These are phyloP conservation scores for Andrena praecox DNA, from an alignment of 2,888 invertebrate species.

Conservation along the genomic window DNA sequence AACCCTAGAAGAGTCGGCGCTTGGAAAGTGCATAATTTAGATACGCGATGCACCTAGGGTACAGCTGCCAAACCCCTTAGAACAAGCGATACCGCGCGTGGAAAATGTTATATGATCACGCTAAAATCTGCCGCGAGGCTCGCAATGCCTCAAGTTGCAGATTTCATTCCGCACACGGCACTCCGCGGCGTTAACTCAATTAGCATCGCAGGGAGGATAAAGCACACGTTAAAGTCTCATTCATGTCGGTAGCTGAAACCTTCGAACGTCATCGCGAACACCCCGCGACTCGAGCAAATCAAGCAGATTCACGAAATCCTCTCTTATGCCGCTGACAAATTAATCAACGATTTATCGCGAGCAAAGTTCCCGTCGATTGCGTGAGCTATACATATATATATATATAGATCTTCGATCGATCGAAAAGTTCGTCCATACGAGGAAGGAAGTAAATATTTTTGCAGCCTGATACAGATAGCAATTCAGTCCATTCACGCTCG, in stretches of 20 bases:
- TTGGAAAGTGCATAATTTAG: not conserved
- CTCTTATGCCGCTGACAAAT: not conserved
- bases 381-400: not conserved
- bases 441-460: too few species aligned
- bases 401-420: not conserved
- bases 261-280: slow-evolving; percentile 66
- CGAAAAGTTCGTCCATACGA: not conserved
- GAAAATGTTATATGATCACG: slow-evolving; percentile 10
- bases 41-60: not conserved
- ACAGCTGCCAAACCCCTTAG: not conserved
- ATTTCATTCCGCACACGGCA: slow-evolving; percentile 67
- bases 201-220: slow-evolving; percentile 72
- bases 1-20: too few species aligned
- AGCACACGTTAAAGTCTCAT: slow-evolving; percentile 74
- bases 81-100: not conserved
- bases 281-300: slow-evolving; percentile 35
- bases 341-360: not conserved
- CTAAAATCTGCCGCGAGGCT: slow-evolving; percentile 43
- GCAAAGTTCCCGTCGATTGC: not conserved
- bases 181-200: slow-evolving; percentile 74
- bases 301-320: slow-evolving; percentile 43
- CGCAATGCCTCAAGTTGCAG: slow-evolving; percentile 52
- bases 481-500: not conserved
- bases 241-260: slow-evolving; percentile 69
- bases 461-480: not conserved